These are phyloP conservation scores for Zophobas atratus DNA, from an alignment of 1,140 invertebrate genomes.

Conservation along the genomic window DNA sequence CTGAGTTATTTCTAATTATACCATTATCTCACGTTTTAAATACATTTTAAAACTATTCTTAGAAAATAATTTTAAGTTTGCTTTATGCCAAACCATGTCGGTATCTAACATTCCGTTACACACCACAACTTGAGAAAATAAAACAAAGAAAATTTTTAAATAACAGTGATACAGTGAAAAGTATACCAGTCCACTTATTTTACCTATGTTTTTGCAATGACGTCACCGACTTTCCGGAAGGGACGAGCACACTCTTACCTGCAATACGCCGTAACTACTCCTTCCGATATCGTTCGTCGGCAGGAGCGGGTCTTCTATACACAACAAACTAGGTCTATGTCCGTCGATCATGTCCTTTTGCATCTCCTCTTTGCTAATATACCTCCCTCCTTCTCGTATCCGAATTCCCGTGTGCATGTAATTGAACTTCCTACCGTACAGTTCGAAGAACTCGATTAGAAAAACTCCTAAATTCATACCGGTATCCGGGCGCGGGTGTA, in stretches of 20 bases:
- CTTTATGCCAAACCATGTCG: too few species aligned
- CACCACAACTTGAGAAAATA: too few species aligned
- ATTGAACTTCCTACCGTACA: constrained; percentile 97
- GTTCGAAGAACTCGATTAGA: constrained; percentile 97
- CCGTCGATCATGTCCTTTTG: constrained; percentile 94
- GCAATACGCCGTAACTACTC: constrained; percentile 90
- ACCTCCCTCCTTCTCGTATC: constrained; percentile 94
- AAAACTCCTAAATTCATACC: constrained; percentile 89
- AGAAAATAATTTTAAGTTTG: too few species aligned
- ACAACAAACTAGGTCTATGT: constrained; percentile 92
- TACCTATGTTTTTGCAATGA: too few species aligned
- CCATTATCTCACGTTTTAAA: too few species aligned
- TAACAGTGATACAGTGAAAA: too few species aligned
- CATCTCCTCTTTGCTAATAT: constrained; percentile 95
- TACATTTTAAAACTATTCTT: too few species aligned
- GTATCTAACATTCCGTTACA: too few species aligned
- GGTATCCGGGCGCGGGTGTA: constrained; percentile 81
- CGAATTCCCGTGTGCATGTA: constrained; percentile 96
- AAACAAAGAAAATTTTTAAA: too few species aligned
- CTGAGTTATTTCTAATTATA: too few species aligned
- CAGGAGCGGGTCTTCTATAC: constrained; percentile 98
- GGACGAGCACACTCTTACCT: constrained; percentile 57
- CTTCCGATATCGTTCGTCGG: constrained; percentile 97
- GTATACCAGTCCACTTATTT: too few species aligned
- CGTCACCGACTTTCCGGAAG: background rate